phyloP scores from a whole-genome alignment of 2,797 vertebrate species.

The Oceanodroma leucorhoa region DNA sequence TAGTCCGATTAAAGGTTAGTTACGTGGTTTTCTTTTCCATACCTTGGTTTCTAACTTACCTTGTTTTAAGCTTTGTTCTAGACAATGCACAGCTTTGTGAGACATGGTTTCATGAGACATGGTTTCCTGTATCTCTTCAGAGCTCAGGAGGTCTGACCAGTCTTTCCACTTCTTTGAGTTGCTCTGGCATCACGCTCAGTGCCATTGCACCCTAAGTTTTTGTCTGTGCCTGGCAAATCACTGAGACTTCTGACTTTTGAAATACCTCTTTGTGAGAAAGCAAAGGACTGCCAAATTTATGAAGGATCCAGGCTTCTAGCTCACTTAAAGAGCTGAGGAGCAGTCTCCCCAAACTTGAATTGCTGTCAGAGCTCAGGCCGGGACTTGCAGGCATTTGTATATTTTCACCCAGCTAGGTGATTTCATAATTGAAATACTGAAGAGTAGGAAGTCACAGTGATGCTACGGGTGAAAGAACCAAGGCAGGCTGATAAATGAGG shows the following conservation, averaged over 20 bases:
- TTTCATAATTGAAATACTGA: neutral
- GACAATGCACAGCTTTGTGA: neutral
- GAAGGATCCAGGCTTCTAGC: neutral
- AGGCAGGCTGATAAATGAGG: neutral
- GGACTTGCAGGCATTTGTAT: neutral
- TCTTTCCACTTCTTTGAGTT: neutral
- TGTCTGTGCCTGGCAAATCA: neutral
- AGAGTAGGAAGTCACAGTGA: neutral
- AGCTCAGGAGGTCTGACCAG: neutral
- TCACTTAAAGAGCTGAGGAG: neutral
- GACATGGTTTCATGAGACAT: neutral
- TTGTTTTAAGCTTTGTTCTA: neutral
- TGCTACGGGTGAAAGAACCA: neutral
- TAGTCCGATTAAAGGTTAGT: neutral
- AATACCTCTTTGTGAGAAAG: neutral
- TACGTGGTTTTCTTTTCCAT: neutral
- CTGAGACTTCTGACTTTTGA: neutral
- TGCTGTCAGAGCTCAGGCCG: neutral
- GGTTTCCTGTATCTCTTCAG: neutral
- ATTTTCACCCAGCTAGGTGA: neutral
- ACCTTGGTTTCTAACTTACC: neutral
- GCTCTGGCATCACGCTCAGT: neutral
- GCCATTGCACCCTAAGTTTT: neutral
- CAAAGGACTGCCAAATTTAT: neutral
- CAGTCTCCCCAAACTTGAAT: neutral